phyloP scores from a whole-genome alignment of 2,888 invertebrate genomes.

The Agonopterix subpropinquella region DNA sequence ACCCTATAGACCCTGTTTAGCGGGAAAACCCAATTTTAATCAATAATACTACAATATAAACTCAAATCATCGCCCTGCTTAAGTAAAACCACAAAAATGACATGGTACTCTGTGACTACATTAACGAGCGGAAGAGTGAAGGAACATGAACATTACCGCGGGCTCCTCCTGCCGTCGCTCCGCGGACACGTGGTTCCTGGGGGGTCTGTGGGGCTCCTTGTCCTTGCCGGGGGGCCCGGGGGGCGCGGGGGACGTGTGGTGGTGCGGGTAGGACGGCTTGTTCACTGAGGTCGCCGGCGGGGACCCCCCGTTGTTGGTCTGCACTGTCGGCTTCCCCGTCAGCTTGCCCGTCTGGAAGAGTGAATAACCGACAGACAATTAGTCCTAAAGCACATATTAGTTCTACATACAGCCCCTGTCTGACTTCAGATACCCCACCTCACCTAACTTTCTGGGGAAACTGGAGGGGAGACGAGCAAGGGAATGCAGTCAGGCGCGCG shows the following conservation, averaged over 20 bases:
- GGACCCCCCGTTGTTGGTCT: conserved; percentile 33
- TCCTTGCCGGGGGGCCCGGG: conserved; percentile 23
- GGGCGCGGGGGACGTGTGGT: conserved; percentile 7
- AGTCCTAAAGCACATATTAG: too few relatives aligned
- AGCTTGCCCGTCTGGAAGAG: conserved; percentile 76
- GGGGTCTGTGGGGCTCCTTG: conserved; percentile 33
- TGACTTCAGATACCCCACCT: too few relatives aligned
- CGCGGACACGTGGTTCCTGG: conserved; percentile 36
- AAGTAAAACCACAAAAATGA: too few relatives aligned
- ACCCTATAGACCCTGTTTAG: too few relatives aligned
- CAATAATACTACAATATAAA: too few relatives aligned
- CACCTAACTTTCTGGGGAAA: too few relatives aligned
- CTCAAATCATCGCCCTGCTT: too few relatives aligned
- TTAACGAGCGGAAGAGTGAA: neutral
- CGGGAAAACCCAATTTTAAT: too few relatives aligned
- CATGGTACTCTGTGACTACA: too few relatives aligned
- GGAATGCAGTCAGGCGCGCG: too few relatives aligned
- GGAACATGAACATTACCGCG: conserved; percentile 4
- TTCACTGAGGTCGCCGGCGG: conserved; percentile 14
- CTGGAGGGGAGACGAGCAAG: too few relatives aligned
- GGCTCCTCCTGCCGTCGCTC: conserved; percentile 24
- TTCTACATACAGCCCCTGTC: too few relatives aligned
- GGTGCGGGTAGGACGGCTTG: conserved; percentile 8
- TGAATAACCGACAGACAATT: neutral
- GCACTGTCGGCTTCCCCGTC: conserved; percentile 49